These are phyloP conservation scores for Neofelis nebulosa DNA, from an alignment of 2,113 vertebrate species.

Conservation along the genomic window DNA sequence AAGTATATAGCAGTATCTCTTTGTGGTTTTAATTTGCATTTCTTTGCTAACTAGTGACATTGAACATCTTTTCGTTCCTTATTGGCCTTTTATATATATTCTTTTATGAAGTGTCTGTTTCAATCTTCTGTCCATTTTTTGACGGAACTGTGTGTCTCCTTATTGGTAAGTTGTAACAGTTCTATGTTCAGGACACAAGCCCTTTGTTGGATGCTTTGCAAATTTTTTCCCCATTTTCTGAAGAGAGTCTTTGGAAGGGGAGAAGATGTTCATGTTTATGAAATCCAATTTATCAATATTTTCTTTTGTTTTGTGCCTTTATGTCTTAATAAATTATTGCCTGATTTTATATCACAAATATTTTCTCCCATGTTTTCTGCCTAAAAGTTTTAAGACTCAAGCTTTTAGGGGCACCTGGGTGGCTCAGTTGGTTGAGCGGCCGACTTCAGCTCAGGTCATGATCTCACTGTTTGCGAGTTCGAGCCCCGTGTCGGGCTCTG, in stretches of 20 bases:
- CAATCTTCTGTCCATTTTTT: not conserved
- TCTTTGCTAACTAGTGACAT: not conserved
- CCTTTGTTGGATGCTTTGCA: not conserved
- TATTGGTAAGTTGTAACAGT: not conserved
- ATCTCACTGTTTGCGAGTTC: too few species aligned
- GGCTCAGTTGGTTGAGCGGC: too few species aligned
- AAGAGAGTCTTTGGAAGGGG: not conserved
- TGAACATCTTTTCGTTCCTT: not conserved
- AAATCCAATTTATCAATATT: not conserved
- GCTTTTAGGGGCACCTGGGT: not conserved
- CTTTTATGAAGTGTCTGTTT: not conserved
- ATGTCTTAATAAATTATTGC: not conserved
- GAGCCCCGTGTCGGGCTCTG: too few species aligned
- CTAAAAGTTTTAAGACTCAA: not conserved
- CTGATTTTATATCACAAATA: not conserved
- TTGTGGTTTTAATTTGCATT: not conserved
- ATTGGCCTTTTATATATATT: not conserved
- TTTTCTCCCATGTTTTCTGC: not conserved
- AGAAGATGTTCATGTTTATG: not conserved
- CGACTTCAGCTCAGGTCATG: too few species aligned
- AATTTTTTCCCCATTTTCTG: not conserved
- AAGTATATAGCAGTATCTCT: not conserved
- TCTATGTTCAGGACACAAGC: not conserved
- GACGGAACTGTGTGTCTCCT: not conserved
- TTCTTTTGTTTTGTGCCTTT: not conserved